Percentiles rank a stretch among this genome's conserved stretches.
These are phyloP conservation scores for Apis cerana DNA, from an alignment of 1,140 invertebrate genomes.

Conservation along the genomic window DNA sequence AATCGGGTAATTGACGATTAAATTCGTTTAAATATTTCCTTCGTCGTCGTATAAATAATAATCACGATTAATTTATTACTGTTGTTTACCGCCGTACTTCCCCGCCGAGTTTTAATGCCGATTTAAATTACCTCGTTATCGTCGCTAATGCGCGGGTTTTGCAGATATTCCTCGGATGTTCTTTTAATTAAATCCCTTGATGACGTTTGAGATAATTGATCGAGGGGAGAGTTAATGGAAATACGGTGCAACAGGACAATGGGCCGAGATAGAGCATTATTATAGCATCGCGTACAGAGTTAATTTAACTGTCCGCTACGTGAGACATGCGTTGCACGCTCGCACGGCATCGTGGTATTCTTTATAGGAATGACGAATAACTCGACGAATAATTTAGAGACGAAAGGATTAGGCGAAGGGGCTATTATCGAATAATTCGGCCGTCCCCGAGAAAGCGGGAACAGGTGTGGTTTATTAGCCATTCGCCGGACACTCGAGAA, in stretches of 20 bases:
- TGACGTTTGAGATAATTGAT: no score
- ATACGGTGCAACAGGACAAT: not conserved
- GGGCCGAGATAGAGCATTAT: not conserved
- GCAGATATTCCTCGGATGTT: not conserved
- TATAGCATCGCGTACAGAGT: not conserved
- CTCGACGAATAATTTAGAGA: constrained; percentile 2
- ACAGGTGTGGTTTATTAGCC: constrained; percentile 33
- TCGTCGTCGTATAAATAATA: no score
- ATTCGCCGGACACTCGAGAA: constrained; percentile 27
- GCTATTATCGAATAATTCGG: constrained; percentile 43
- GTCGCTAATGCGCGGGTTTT: not conserved
- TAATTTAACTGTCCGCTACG: not conserved
- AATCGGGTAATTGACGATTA: no score
- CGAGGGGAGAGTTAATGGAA: not conserved
- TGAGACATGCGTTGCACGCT: not conserved
- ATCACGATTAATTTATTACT: no score
- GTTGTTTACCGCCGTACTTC: no score
- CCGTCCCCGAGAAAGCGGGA: not conserved
- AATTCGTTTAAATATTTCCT: no score
- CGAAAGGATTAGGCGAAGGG: not conserved
- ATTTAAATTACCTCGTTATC: no score
- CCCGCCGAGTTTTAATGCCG: no score
- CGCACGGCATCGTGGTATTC: not conserved
- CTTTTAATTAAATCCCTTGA: no score
- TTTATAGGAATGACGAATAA: not conserved